These are phyloP conservation scores for Danio aesculapii DNA, from an alignment of 2,797 vertebrate genomes.

Conservation along the genomic window DNA sequence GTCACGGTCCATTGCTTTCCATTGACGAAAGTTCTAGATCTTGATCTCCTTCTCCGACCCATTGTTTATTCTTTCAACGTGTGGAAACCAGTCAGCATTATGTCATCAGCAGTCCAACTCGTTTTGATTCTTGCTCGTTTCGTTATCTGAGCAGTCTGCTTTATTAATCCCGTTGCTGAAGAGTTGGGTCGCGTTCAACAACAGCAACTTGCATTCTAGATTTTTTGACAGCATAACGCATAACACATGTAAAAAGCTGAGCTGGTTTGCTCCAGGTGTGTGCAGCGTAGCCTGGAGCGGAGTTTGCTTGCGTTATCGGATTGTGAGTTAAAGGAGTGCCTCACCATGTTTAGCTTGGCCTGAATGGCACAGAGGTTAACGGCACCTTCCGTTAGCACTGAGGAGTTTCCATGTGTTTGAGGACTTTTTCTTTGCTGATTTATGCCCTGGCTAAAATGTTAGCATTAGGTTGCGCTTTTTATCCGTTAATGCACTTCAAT, in stretches of 20 bases:
- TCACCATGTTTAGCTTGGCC: slow-evolving; percentile 59
- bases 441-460: not conserved
- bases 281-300: slow-evolving; percentile 26
- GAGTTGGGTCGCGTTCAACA: not conserved
- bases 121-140: slow-evolving; percentile 25
- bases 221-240: slow-evolving; percentile 32
- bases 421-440: slow-evolving; percentile 73
- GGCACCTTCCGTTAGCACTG: slow-evolving; percentile 21
- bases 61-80: slow-evolving; percentile 31
- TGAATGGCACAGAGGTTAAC: slow-evolving; percentile 51
- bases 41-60: not conserved
- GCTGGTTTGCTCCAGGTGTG: slow-evolving; percentile 55
- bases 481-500: not conserved
- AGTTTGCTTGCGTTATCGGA: slow-evolving; percentile 50
- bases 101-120: slow-evolving; percentile 22
- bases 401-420: slow-evolving; percentile 53
- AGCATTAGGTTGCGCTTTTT: not conserved
- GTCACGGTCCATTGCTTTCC: slow-evolving; percentile 61
- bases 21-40: slow-evolving; percentile 13
- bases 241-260: slow-evolving; percentile 34
- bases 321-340: slow-evolving; percentile 45
- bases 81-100: slow-evolving; percentile 34
- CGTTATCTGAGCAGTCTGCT: not conserved
- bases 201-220: slow-evolving; percentile 1
- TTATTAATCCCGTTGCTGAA: slow-evolving; percentile 27